Conservation (phyloP, 2,888 invertebrate genomes). For the Serrognathus titanus region DNA sequence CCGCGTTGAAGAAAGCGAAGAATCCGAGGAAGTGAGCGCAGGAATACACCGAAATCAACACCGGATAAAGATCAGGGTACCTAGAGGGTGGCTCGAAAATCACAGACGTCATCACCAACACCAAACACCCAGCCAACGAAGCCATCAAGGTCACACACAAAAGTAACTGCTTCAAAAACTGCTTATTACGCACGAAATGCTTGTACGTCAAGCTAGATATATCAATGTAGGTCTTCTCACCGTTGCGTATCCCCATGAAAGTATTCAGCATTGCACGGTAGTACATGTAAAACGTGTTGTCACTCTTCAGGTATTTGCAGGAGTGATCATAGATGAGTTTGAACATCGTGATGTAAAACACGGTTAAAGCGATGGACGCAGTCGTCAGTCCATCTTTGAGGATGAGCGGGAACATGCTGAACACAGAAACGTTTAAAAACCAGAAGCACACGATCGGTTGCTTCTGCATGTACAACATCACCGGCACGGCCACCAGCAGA, state of each 20-base stretch:
- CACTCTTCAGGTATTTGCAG: slow-evolving; percentile 6
- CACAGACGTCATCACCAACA: slow-evolving; percentile 57
- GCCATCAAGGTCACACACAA: slow-evolving; percentile 39
- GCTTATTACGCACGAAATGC: slow-evolving; percentile 35
- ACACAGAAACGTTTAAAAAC: slow-evolving; percentile 73
- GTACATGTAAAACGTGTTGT: slow-evolving; percentile 11
- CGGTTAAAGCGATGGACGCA: slow-evolving; percentile 60
- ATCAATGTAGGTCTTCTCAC: slow-evolving; percentile 18
- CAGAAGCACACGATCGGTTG: slow-evolving; percentile 75
- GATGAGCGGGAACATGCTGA: slow-evolving; percentile 86
- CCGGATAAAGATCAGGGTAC: slow-evolving; percentile 79
- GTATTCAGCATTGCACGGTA: slow-evolving; percentile 26
- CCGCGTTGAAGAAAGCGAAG: slow-evolving; percentile 70
- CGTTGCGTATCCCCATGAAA: slow-evolving; percentile 15
- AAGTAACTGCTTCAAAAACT: slow-evolving; percentile 31
- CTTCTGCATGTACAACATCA: slow-evolving; percentile 68
- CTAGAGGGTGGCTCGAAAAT: slow-evolving; percentile 63
- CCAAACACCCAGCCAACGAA: slow-evolving; percentile 62
- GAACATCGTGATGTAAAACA: slow-evolving; percentile 54
- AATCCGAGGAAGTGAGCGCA: slow-evolving; percentile 78
- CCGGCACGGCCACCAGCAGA: slow-evolving; percentile 75
- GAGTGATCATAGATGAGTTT: slow-evolving; percentile 37
- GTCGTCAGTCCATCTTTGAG: slow-evolving; percentile 73
- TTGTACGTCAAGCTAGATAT: slow-evolving; percentile 33
- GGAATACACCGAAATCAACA: slow-evolving; percentile 77